Percentiles rank a stretch among this genome's conserved stretches.
Evolutionary conservation across 2,113 vertebrate species (phyloP).

Genomic region (Plecotus auritus): DNA sequence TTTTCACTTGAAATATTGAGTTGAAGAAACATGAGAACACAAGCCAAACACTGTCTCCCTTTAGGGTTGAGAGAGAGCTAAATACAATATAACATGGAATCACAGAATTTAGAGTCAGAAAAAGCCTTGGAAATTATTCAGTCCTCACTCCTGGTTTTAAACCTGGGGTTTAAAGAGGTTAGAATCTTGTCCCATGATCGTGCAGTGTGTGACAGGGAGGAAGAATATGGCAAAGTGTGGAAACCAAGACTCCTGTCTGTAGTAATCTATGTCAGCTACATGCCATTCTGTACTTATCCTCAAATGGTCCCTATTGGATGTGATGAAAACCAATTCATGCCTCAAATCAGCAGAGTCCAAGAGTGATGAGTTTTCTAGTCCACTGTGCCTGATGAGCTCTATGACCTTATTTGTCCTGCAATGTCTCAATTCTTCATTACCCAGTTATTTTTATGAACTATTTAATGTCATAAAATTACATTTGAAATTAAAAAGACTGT

Average conservation of each 20-base stretch:
- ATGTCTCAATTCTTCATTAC: slow-evolving; percentile 20
- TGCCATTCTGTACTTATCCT: neutral
- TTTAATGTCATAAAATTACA: slow-evolving; percentile 62
- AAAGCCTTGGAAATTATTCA: neutral
- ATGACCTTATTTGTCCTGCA: slow-evolving; percentile 3
- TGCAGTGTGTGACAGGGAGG: neutral
- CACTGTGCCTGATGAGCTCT: neutral
- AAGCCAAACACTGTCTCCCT: neutral
- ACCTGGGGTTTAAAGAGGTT: neutral
- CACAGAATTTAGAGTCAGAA: neutral
- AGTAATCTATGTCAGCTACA: neutral
- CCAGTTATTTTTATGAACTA: slow-evolving; percentile 48
- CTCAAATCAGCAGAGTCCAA: neutral
- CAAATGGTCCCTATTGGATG: neutral
- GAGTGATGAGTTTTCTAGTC: neutral
- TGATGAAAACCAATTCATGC: neutral
- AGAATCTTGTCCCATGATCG: neutral
- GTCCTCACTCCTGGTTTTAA: neutral
- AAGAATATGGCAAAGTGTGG: neutral
- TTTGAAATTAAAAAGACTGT: slow-evolving; percentile 48
- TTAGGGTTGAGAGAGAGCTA: neutral
- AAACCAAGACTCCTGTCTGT: neutral
- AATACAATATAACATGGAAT: neutral
- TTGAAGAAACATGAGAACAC: neutral
- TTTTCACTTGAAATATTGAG: neutral